Base-by-base conservation (phyloP, 2,797 vertebrate genomes). In the Dendrocincla tyrannina region DNA sequence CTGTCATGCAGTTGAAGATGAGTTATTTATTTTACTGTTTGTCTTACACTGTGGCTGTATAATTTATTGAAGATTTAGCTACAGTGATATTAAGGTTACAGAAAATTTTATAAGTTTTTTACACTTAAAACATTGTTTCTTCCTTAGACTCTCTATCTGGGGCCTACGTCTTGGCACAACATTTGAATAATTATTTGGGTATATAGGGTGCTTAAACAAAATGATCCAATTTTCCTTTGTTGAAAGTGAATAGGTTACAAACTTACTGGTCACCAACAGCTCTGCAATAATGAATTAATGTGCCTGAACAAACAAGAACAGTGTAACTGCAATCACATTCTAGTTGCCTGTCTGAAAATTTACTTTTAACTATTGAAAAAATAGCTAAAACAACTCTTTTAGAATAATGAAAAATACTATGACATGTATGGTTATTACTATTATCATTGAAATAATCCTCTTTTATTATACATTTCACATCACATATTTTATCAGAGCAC, bases 381-480 rank as follows among this genome's bases (percentile, higher is more conserved):
- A 27, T 4, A 50, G 11, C 23, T 74, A 56, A 69, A 91, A 3
- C 9, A 42, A 18, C 11, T 60, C 27, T 28, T 70, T 74, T 28
- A 83, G 42, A 85, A 52, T 59, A 85, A 81, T 39, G 50, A 72
- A 78, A 81, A 83, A 64, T 50, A 64, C 10, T 47, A 8, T 72
- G 16, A 17, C 10, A 17, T 79, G 10, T 30, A 35, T 49, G 7
- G 7, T 67, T 84, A 66, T 44, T 86, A 4, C 47, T 37, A 53
- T 42, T 86, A 73, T 63, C 44, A 24, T 90, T 93, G 78, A 69
- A 95, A 74, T 73, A 95, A 69, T 27, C 10, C 2, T 37, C 6
- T 85, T 78, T 68, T 63, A 76, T n/a, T 80, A 44, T 4, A 22
- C 56, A 70, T 41, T 60, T 3, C 4, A 7, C 28, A 67, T 52